These are phyloP conservation scores for Papilio protenor DNA, from an alignment of 2,888 invertebrate genomes.

Conservation along the genomic window DNA sequence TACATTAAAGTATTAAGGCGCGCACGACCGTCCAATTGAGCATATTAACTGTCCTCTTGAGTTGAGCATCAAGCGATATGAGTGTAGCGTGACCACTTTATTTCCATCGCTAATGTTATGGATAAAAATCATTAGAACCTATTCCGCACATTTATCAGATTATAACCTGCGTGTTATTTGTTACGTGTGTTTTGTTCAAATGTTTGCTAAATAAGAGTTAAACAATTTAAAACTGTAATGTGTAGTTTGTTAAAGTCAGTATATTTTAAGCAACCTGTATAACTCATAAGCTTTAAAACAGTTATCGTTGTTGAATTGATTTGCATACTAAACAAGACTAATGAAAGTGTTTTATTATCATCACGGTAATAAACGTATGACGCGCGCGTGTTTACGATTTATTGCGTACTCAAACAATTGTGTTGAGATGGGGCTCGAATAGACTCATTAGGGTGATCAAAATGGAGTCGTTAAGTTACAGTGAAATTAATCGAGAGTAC, in stretches of 20 bases:
- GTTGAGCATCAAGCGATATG: conserved; percentile 28
- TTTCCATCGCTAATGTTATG: conserved; percentile 38
- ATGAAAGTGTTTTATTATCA: conserved; percentile 39
- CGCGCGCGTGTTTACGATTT: conserved; percentile 27
- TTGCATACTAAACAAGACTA: conserved; percentile 19
- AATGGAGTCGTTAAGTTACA: conserved; percentile 44
- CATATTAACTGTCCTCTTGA: conserved; percentile 66
- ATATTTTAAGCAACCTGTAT: not conserved
- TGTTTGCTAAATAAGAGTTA: no score
- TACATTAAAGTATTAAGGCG: conserved; percentile 72
- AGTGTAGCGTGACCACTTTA: conserved; percentile 41
- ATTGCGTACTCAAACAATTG: conserved; percentile 35
- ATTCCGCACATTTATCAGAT: not conserved
- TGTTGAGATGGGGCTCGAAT: not conserved
- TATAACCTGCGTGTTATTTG: not conserved
- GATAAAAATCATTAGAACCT: not conserved
- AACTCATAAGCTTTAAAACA: not conserved
- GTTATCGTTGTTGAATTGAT: not conserved
- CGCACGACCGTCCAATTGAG: conserved; percentile 75
- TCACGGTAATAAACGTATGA: conserved; percentile 29
- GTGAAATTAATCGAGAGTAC: conserved; percentile 55
- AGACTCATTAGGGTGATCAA: conserved; percentile 36
- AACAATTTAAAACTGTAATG: no score
- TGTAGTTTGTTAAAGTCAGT: no score
- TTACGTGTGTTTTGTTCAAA: not conserved